Evolutionary conservation across 35 echinoderm and acorn worm genomes (phyloP), one percentile per base, ranked within the genome.

Genomic region (Diadema setosum): DNA sequence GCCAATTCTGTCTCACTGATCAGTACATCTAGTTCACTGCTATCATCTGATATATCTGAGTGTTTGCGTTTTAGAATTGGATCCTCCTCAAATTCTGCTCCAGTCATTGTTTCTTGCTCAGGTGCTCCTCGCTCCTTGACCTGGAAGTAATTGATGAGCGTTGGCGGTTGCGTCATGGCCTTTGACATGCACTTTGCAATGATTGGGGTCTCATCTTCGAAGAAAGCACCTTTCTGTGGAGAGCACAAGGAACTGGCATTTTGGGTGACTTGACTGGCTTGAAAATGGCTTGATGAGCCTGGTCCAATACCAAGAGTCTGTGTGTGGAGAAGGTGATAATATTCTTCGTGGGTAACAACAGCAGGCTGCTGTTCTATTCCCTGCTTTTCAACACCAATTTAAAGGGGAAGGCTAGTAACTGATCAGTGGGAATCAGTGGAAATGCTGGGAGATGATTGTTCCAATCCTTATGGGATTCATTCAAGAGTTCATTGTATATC

Each of bases 121-220:
- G 44, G 20, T 7, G 81, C 9, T 18, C 50, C 50, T n/a, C 40
- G 24, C 27, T 61, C 55, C 42, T 84, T 84, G 35, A 78, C 73
- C 40, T 89, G 88, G 61, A 97, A 97, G 86, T 90, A 97, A 39
- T 85, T 93, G 37, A 50, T 93, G 3, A 97, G 83, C 1, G 95
- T 97, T 7, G 70, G 39, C 41, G 91, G 87, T 48, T 87, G 85
- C 30, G 91, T 93, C 95, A 97, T 97, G 20, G 95, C 95, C 61
- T 93, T 97, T 36, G 90, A 91, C 27, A 97, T 45, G 14, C 75
- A 67, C 55, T 88, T 97, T 5, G 84, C 48, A 18, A 84, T 86
- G 26, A 97, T 91, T 3, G 87, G 86, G 25, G 87, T 33, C 60
- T 91, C 87, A 21, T 92, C 82, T 56, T 97, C 95, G 15, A 80